Base-by-base conservation (phyloP, 2,888 invertebrate species). In the Ochlodes sylvanus region DNA sequence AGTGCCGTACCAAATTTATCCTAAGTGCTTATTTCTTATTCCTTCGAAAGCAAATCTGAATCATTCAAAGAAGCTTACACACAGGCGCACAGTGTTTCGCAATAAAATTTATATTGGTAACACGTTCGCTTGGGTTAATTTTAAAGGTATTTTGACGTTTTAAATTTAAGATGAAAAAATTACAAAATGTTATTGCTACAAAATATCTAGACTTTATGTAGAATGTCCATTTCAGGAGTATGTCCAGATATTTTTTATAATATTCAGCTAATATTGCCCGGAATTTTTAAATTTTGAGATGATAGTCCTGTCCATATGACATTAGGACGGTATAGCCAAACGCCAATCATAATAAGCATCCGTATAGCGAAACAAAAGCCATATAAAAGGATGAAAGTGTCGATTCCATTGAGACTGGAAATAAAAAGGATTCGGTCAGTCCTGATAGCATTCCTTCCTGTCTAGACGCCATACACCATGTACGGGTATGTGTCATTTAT, bases 31-130 rank as follows among this genome's bases (percentile, higher is more conserved):
- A 17, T 41, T 65, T 38, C 41, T 65, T 58, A 17, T 32, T 57
- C 17, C 38, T 9, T 27, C 56, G 19, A 19, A 56, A 41, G 10
- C 41, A 38, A 65, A 57, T 65, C 14, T 58, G 27, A 58, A 58
- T 58, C 52, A 65, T 65, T 50, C 58, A 65, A 65, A 58, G 58
- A 65, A 58, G 19, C 56, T 47, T 64, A 38, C 38, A 12, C 38
- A 38, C 38, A 9, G 12, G 21, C 21, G 21, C 21, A 58, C 65
- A 65, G 17, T 57, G 44, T 58, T 50, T 34, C 75, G 72, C 81
- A 80, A 82, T 82, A 83, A 83, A 83, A 86, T 84, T 85, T 82
- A 84, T 83, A 77, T 78, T 75, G 82, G 83, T 85, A 83, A 86
- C 84, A 83, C 81, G 75, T 77, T 78, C 67, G 71, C n/a, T n/a